Evolutionary conservation across 2,113 vertebrate genomes (phyloP), one percentile per base, ranked within the genome.

Genomic region (Gnathonemus echidnorhynchus): DNA sequence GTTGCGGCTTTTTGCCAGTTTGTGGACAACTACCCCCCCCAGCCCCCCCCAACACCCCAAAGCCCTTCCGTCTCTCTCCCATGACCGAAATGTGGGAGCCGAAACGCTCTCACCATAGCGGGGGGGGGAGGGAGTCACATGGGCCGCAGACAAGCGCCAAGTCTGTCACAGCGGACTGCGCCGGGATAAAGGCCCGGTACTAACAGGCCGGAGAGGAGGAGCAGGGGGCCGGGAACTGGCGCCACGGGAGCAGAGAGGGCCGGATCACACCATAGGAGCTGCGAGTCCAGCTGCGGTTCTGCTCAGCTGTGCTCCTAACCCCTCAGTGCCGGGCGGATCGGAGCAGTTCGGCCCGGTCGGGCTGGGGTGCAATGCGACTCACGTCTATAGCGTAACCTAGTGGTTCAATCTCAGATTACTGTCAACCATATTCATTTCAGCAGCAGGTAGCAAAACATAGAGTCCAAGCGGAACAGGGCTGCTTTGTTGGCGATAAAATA

Each of bases 151-250:
- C 58, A 27, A 77, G 66, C 66, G 66, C 88, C 58, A 89, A 89
- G 88, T 56, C 74, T 66, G 90, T 90, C 70, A 91, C 83, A 90
- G 66, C 3, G 85, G 62, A 62, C 58, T 90, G 62, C 50, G 39
- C 48, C 42, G 8, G 39, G 70, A 90, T 66, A 90, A 88, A 88
- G 53, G 86, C 24, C 31, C 89, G 21, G 88, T 48, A 66, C 80
- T 45, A 27, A 56, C 52, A 70, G 86, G 87, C 88, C 86, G 31
- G 88, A 89, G 62, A 74, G 24, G 88, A 52, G 88, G 88, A 80
- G 88, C 62, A 48, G 62, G 88, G 66, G 66, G 87, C 87, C 52
- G 35, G 87, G 87, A 88, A 88, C 87, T 88, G 87, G 35, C 56
- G 21, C 70, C 42, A 27, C 70, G 2, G 66, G 88, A 52, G 31